Percentiles rank a stretch among this genome's conserved stretches.
Conservation (phyloP, 2,888 invertebrate genomes). For the Pardosa pseudoannulata region DNA sequence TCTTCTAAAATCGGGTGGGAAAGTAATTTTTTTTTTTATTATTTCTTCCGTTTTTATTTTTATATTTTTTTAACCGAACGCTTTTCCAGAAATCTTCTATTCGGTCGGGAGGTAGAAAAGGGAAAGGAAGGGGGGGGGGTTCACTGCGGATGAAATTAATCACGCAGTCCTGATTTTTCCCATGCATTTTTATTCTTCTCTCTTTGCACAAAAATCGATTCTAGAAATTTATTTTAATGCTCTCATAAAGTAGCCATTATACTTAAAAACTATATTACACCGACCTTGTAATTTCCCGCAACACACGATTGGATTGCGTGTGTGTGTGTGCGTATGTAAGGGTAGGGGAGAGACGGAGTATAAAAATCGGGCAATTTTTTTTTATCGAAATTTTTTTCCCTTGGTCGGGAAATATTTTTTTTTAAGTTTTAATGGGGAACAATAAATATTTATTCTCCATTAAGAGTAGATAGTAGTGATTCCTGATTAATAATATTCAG, state of each 20-base stretch:
- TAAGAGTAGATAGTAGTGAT: background rate
- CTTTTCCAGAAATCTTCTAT: slow-evolving; percentile 37
- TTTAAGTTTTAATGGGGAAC: background rate
- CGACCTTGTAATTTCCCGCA: slow-evolving; percentile 50
- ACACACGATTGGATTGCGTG: slow-evolving; percentile 22
- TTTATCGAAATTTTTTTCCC: background rate
- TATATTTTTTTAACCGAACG: background rate
- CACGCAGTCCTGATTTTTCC: slow-evolving; percentile 63
- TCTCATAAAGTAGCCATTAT: slow-evolving; percentile 65
- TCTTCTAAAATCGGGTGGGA: slow-evolving; percentile 45
- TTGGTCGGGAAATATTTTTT: background rate
- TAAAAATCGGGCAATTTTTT: background rate
- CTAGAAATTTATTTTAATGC: slow-evolving; percentile 66
- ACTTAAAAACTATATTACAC: slow-evolving; percentile 64
- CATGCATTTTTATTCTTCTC: slow-evolving; percentile 27
- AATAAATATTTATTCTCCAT: slow-evolving; percentile 10
- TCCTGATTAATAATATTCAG: background rate
- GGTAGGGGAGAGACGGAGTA: background rate
- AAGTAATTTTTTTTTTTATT: slow-evolving; percentile 43
- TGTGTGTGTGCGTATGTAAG: background rate
- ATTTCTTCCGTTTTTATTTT: background rate
- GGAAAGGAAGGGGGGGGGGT: background rate
- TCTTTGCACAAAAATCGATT: slow-evolving; percentile 40
- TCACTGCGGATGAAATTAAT: slow-evolving; percentile 58
- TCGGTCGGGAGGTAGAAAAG: background rate